These are phyloP conservation scores for Megaustenia siamemsis DNA, from an alignment of 2,888 invertebrate genomes.

Conservation along the genomic window DNA sequence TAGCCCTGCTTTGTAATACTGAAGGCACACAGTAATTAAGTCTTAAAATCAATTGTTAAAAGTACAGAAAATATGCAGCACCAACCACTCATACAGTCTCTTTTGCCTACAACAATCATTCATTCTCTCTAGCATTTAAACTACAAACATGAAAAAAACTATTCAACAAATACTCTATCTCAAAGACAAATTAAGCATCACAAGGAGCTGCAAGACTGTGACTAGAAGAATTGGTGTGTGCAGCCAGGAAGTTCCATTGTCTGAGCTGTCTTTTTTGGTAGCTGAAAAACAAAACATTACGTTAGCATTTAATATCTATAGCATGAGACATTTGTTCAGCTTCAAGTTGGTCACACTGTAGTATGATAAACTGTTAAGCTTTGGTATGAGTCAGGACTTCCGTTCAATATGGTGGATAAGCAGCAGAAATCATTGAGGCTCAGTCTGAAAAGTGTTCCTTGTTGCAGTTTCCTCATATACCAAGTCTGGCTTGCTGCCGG, in stretches of 20 bases:
- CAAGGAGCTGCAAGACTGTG: slow-evolving; percentile 42
- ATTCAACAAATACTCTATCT: slow-evolving; percentile 48
- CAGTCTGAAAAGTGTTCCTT: too few relatives aligned
- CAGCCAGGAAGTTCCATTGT: slow-evolving; percentile 19
- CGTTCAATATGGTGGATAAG: too few relatives aligned
- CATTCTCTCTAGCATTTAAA: slow-evolving; percentile 14
- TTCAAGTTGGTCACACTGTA: too few relatives aligned
- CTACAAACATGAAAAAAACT: background rate
- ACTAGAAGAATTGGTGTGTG: slow-evolving; percentile 42
- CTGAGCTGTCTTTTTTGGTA: slow-evolving; percentile 15
- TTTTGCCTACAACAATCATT: slow-evolving; percentile 36
- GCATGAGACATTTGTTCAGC: too few relatives aligned
- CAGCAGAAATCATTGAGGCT: too few relatives aligned
- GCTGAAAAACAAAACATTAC: slow-evolving; percentile 31
- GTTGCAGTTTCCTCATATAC: too few relatives aligned
- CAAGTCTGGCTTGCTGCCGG: too few relatives aligned
- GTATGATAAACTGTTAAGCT: too few relatives aligned
- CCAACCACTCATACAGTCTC: slow-evolving; percentile 5
- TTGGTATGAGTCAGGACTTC: too few relatives aligned
- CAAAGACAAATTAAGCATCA: slow-evolving; percentile 14
- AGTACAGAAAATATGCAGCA: background rate
- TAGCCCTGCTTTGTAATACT: slow-evolving; percentile 33
- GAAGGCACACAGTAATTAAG: slow-evolving; percentile 42
- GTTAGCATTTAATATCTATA: too few relatives aligned
- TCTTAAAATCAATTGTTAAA: background rate